Conservation (phyloP, 2,888 invertebrate genomes). For the Myopa testacea region DNA sequence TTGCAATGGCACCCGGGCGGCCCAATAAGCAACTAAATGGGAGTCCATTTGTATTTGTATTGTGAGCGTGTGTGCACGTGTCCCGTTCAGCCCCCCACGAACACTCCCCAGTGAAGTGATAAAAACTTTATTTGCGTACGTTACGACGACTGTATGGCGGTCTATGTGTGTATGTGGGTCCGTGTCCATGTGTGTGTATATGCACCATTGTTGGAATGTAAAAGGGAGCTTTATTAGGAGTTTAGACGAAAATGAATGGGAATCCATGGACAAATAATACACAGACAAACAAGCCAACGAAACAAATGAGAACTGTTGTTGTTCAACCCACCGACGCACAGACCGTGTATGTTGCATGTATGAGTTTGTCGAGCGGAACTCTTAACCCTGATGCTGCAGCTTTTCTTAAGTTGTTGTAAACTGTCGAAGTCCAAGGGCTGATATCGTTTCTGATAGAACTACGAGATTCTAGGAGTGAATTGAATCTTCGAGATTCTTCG, state of each 20-base stretch:
- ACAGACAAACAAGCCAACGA: background rate
- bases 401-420: too few species aligned
- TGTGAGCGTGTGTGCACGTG: background rate
- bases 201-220: constrained; percentile 29
- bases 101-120: background rate
- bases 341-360: background rate
- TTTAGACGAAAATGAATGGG: constrained; percentile 39
- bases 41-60: background rate
- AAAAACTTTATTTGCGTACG: constrained; percentile 24
- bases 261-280: constrained; percentile 24
- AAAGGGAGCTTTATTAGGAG: constrained; percentile 44
- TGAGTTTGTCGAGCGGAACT: too few species aligned
- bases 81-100: background rate
- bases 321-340: too few species aligned
- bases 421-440: too few species aligned
- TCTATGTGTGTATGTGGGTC: background rate
- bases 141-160: background rate
- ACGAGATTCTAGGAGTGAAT: too few species aligned
- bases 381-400: too few species aligned
- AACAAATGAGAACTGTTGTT: background rate
- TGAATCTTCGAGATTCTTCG: too few species aligned
- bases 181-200: background rate
- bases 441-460: too few species aligned
- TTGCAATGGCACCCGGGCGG: constrained; percentile 45
- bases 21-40: constrained; percentile 43